Conservation (phyloP, 2,888 invertebrate species). For the Onchidella celtica region DNA sequence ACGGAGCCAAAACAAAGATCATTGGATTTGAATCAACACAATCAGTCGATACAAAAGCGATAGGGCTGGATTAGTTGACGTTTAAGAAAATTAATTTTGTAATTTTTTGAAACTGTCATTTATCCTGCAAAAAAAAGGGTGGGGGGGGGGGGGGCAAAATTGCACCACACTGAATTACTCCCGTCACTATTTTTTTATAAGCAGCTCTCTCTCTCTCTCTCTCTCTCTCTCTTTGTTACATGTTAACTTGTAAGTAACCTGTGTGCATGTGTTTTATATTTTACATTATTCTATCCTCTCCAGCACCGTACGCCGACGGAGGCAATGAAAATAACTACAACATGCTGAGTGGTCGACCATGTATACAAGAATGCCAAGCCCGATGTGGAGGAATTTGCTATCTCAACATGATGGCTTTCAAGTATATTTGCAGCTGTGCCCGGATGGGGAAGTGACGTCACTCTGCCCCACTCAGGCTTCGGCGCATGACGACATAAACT, state of each 20-base stretch:
- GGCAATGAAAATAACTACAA: slow-evolving; percentile 35
- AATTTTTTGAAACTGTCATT: too few species aligned
- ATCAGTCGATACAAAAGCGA: too few species aligned
- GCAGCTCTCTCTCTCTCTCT: not conserved
- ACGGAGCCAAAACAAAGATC: too few species aligned
- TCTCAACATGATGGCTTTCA: slow-evolving; percentile 44
- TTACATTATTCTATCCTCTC: not conserved
- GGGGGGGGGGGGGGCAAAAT: too few species aligned
- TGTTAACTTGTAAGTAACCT: not conserved
- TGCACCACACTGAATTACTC: too few species aligned
- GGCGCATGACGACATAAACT: too few species aligned
- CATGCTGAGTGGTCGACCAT: slow-evolving; percentile 45
- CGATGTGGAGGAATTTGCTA: slow-evolving; percentile 49
- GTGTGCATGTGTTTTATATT: not conserved
- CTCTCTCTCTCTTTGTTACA: not conserved
- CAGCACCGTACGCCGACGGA: not conserved
- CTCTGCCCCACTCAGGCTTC: too few species aligned
- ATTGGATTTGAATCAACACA: too few species aligned
- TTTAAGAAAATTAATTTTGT: too few species aligned
- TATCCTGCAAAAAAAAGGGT: too few species aligned
- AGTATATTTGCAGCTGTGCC: slow-evolving; percentile 46
- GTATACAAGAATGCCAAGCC: slow-evolving; percentile 35
- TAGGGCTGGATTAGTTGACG: too few species aligned
- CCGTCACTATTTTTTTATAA: not conserved
- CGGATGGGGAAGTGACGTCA: slow-evolving; percentile 33